Evolutionary conservation across 2,113 vertebrate species (phyloP).

Genomic region (Lepidothrix coronata): DNA sequence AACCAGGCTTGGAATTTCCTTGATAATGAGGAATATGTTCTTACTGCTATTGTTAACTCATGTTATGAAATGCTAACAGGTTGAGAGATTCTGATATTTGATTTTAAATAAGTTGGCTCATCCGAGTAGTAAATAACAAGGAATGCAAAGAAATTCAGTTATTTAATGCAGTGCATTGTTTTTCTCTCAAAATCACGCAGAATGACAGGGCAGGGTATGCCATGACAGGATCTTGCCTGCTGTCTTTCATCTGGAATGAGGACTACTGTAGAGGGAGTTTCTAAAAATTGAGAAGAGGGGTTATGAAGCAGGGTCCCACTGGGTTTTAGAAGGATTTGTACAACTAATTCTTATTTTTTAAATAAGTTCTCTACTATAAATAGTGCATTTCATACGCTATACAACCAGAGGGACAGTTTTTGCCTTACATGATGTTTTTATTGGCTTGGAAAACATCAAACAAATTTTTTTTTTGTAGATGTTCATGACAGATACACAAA

Average conservation of each 20-base stretch:
- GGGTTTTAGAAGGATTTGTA: neutral
- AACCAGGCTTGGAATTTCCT: neutral
- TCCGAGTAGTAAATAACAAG: neutral
- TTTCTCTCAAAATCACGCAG: neutral
- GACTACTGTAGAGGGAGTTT: neutral
- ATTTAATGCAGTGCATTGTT: neutral
- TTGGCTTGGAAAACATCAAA: neutral
- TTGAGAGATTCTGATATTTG: neutral
- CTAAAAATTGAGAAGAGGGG: neutral
- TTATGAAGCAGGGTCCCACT: neutral
- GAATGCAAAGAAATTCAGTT: neutral
- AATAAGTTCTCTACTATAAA: neutral
- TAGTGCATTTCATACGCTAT: neutral
- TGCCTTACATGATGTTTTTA: neutral
- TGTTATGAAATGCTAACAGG: neutral
- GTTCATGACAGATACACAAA: neutral
- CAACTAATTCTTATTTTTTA: neutral
- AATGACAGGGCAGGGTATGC: neutral
- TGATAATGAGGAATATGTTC: neutral
- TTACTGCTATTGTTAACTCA: neutral
- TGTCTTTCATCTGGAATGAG: neutral
- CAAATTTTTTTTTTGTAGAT: neutral
- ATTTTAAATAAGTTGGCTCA: neutral
- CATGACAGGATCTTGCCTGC: neutral
- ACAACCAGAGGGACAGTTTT: neutral